Percentiles rank a stretch among this genome's conserved stretches.
Conservation (phyloP, 2,113 vertebrate species). For the Tachysurus fulvidraco region DNA sequence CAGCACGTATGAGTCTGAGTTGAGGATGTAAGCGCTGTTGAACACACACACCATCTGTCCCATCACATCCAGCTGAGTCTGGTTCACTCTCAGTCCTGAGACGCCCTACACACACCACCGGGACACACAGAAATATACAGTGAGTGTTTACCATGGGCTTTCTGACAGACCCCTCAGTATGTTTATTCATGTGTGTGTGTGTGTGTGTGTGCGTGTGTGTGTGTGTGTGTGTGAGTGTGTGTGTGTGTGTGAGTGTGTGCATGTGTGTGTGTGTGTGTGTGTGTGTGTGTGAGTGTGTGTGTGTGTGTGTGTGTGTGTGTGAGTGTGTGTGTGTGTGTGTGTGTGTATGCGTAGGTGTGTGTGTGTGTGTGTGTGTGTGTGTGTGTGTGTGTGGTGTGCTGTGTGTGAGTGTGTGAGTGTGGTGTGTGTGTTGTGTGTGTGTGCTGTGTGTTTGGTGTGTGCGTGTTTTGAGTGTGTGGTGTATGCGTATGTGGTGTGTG, state of each 20-base stretch:
- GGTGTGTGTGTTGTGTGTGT: too few relatives aligned
- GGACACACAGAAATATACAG: neutral
- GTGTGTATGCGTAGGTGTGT: constrained; percentile 25
- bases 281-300: too few relatives aligned
- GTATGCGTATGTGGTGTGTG: too few relatives aligned
- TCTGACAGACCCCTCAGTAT: neutral
- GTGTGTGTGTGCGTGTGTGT: neutral
- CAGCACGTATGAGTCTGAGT: constrained; percentile 67
- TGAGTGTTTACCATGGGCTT: neutral
- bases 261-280: constrained; percentile 11
- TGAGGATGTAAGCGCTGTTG: constrained; percentile 58
- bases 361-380: constrained; percentile 9
- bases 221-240: neutral
- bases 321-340: constrained; percentile 17
- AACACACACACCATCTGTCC: constrained; percentile 73
- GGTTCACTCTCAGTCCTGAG: constrained; percentile 57
- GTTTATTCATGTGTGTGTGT: neutral
- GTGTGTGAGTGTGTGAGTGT: constrained; percentile 16
- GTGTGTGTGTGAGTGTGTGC: too few relatives aligned
- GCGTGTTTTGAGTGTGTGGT: too few relatives aligned
- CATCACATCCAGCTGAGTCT: constrained; percentile 60
- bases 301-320: neutral
- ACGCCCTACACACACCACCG: constrained; percentile 61
- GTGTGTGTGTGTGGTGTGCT: too few relatives aligned
- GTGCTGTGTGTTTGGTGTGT: too few relatives aligned